phyloP scores from a whole-genome alignment of 2,888 invertebrate genomes.

The Temnothorax unifasciatus region DNA sequence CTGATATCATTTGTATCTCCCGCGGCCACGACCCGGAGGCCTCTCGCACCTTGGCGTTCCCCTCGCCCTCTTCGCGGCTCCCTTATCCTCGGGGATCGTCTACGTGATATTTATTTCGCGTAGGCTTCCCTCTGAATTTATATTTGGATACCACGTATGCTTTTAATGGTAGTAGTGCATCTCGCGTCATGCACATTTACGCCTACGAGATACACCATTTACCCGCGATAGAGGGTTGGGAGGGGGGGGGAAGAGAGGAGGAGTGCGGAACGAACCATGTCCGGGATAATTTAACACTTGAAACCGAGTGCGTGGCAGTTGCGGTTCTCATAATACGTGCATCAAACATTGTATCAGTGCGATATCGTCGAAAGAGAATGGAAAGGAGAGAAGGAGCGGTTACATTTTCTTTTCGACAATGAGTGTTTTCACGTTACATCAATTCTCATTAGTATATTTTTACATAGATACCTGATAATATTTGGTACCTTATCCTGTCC shows the following conservation, averaged over 20 bases:
- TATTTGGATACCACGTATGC: conserved; percentile 73
- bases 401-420: background rate
- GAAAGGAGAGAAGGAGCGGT: background rate
- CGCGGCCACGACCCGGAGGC: conserved; percentile 70
- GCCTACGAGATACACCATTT: conserved; percentile 63
- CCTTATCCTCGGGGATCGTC: conserved; percentile 73
- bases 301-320: conserved; percentile 46
- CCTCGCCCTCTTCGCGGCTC: conserved; percentile 4
- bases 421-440: background rate
- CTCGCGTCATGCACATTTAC: conserved; percentile 74
- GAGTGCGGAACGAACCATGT: conserved; percentile 52
- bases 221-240: conserved; percentile 61
- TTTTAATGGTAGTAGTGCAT: conserved; percentile 67
- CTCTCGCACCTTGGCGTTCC: conserved; percentile 65
- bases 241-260: no score
- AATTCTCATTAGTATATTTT: conserved; percentile 18
- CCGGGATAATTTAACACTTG: conserved; percentile 79
- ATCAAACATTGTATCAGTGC: background rate
- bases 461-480: conserved; percentile 7
- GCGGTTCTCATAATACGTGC: background rate
- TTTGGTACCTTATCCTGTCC: conserved; percentile 17
- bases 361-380: background rate
- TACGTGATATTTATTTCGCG: conserved; percentile 77
- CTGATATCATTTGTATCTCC: conserved; percentile 76
- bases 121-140: conserved; percentile 73